Percentiles rank a stretch among this genome's conserved stretches.
These are phyloP conservation scores for Drosophila macrospina DNA, from an alignment of 2,888 invertebrate species.

Conservation along the genomic window DNA sequence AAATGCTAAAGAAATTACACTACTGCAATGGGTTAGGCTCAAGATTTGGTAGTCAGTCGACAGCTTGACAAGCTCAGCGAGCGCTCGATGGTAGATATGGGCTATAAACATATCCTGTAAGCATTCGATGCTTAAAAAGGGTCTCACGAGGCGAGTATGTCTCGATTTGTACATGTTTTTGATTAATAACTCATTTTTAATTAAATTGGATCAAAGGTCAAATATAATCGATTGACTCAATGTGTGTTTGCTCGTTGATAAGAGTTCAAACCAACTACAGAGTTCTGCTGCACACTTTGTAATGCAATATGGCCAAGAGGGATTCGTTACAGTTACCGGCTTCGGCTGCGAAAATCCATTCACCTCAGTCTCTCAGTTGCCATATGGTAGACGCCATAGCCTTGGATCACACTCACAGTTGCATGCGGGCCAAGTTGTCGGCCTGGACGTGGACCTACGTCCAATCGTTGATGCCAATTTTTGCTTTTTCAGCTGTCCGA, in stretches of 20 bases:
- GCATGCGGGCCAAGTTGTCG: slow-evolving; percentile 20
- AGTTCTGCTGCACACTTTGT: slow-evolving; percentile 6
- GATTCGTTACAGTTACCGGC: slow-evolving; percentile 34
- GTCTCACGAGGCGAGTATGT: too few relatives aligned
- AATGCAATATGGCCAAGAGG: slow-evolving; percentile 12
- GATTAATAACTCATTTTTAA: too few relatives aligned
- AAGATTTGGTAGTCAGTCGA: slow-evolving; percentile 45
- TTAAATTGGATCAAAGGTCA: too few relatives aligned
- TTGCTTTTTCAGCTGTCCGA: slow-evolving; percentile 59
- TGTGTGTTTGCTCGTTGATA: slow-evolving; percentile 13
- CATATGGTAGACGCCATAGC: slow-evolving; percentile 51
- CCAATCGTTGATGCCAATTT: slow-evolving; percentile 44
- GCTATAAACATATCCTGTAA: slow-evolving; percentile 37
- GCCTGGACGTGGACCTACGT: slow-evolving; percentile 45
- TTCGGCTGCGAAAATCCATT: slow-evolving; percentile 62
- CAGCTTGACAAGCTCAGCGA: slow-evolving; percentile 51
- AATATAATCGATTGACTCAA: slow-evolving; percentile 9
- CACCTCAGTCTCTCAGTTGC: slow-evolving; percentile 49
- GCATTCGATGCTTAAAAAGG: background rate
- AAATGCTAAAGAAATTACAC: slow-evolving; percentile 57
- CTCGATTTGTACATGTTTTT: too few relatives aligned
- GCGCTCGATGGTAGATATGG: slow-evolving; percentile 8
- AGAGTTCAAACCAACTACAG: background rate
- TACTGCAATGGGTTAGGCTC: slow-evolving; percentile 7
- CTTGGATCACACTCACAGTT: slow-evolving; percentile 58